phyloP scores from a whole-genome alignment of 2,888 invertebrate species.

The Diarsia mendica region DNA sequence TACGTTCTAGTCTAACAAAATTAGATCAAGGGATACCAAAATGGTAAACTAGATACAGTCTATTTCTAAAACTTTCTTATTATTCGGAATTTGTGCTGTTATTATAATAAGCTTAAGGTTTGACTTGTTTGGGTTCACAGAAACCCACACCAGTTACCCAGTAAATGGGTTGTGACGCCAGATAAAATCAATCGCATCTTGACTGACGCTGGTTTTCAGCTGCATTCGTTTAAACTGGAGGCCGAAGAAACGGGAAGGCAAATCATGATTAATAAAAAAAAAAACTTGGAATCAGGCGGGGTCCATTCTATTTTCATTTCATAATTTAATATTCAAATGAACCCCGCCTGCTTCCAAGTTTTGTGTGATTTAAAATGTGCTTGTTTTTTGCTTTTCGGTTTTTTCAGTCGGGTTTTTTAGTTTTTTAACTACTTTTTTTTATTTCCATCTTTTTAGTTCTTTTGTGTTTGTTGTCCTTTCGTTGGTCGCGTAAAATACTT shows the following conservation, averaged over 20 bases:
- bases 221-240: not conserved
- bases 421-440: no score
- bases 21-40: conserved; percentile 25
- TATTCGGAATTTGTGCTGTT: not conserved
- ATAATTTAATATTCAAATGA: no score
- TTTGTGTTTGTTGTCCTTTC: no score
- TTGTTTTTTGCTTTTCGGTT: no score
- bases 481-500: no score
- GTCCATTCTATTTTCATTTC: no score
- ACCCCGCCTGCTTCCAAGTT: no score
- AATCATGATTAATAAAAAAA: not conserved
- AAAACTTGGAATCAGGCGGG: no score
- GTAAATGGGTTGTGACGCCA: not conserved
- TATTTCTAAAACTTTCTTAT: conserved; percentile 2
- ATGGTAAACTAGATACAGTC: not conserved
- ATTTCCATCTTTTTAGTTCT: no score
- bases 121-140: not conserved
- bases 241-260: not conserved
- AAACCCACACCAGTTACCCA: not conserved
- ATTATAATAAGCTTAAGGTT: not conserved
- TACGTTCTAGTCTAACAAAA: conserved; percentile 11
- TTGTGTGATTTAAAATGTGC: no score
- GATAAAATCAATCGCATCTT: not conserved
- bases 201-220: not conserved
- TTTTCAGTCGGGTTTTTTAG: no score